phyloP scores from a whole-genome alignment of 2,113 vertebrate species.

The Tragelaphus imberbis region DNA sequence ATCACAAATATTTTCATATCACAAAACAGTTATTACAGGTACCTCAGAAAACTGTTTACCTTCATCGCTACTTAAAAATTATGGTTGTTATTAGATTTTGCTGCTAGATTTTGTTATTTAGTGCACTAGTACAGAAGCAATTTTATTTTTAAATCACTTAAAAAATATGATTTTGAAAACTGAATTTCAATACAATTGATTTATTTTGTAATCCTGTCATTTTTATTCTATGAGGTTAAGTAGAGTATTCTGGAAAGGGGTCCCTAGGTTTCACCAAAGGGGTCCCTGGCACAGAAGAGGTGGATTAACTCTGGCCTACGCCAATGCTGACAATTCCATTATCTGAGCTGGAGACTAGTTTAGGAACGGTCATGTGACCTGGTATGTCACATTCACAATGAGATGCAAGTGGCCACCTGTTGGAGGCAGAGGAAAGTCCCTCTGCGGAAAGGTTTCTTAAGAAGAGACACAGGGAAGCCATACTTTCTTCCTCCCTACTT shows the following conservation, averaged over 20 bases:
- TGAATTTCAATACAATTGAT: conserved; percentile 2
- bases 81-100: background rate
- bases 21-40: background rate
- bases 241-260: background rate
- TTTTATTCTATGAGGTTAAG: conserved; percentile 5
- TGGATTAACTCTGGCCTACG: background rate
- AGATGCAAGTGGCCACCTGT: background rate
- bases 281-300: background rate
- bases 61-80: background rate
- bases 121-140: background rate
- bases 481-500: background rate
- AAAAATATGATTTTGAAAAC: conserved; percentile 11
- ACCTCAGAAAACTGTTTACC: background rate
- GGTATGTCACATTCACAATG: background rate
- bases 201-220: background rate
- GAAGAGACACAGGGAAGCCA: background rate
- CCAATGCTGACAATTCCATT: background rate
- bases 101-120: background rate
- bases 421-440: background rate
- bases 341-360: background rate
- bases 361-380: background rate
- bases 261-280: background rate
- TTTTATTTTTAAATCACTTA: background rate
- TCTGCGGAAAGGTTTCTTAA: background rate
- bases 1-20: background rate